These are phyloP conservation scores for Cantharis lateralis DNA, from an alignment of 2,888 invertebrate genomes.

Conservation along the genomic window DNA sequence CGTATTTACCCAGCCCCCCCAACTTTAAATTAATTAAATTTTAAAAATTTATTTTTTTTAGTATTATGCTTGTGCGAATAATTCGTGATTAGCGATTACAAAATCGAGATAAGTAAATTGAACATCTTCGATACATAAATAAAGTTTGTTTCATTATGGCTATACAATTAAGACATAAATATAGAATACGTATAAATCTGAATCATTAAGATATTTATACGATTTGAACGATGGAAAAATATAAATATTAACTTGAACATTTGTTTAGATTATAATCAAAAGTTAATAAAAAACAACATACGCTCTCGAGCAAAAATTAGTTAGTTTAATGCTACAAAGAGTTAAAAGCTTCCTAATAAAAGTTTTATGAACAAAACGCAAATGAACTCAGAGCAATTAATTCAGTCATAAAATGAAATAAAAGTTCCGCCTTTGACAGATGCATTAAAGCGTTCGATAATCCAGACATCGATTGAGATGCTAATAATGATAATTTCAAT, in stretches of 20 bases:
- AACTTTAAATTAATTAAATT: too few relatives aligned
- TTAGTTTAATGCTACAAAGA: slow-evolving; percentile 27
- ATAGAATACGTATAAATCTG: slow-evolving; percentile 26
- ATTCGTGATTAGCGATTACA: not conserved
- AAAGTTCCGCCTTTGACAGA: slow-evolving; percentile 48
- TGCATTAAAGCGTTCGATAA: slow-evolving; percentile 49
- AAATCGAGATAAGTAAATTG: not conserved
- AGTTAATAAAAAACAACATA: slow-evolving; percentile 15
- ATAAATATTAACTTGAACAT: slow-evolving; percentile 14
- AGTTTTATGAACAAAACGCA: slow-evolving; percentile 30
- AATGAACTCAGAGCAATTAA: slow-evolving; percentile 44
- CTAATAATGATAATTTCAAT: slow-evolving; percentile 45
- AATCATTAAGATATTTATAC: slow-evolving; percentile 27
- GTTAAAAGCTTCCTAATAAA: slow-evolving; percentile 29
- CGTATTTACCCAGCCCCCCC: too few relatives aligned
- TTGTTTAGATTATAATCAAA: slow-evolving; percentile 14
- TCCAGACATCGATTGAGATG: slow-evolving; percentile 48
- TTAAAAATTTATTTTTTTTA: too few relatives aligned
- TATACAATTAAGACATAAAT: slow-evolving; percentile 30
- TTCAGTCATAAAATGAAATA: slow-evolving; percentile 45
- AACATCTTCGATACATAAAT: not conserved
- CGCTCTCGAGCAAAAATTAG: slow-evolving; percentile 21
- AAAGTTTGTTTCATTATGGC: not conserved
- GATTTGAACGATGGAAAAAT: slow-evolving; percentile 16
- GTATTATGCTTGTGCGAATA: too few relatives aligned